Evolutionary conservation across 2,113 vertebrate genomes (phyloP).

Genomic region (Proteles cristata): DNA sequence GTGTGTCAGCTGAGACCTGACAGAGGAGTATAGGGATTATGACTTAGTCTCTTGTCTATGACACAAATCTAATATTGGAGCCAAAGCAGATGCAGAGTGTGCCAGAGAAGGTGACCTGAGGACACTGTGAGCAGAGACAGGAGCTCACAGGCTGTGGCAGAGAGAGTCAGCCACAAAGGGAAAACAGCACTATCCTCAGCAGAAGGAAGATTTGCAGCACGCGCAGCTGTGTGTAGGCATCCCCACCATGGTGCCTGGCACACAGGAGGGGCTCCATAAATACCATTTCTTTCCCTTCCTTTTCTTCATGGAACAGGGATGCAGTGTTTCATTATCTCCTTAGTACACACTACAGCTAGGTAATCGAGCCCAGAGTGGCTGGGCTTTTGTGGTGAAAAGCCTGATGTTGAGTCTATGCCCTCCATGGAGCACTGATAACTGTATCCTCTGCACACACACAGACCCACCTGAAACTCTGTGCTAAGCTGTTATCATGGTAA

Average conservation of each 20-base stretch:
- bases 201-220: neutral
- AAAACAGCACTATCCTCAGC: neutral
- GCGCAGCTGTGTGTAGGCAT: neutral
- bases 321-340: neutral
- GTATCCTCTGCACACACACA: neutral
- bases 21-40: neutral
- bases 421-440: neutral
- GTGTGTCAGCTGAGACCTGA: neutral
- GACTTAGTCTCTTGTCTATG: constrained; percentile 22
- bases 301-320: neutral
- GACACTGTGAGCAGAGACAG: neutral
- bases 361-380: neutral
- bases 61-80: neutral
- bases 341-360: neutral
- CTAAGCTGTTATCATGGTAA: constrained; percentile 74
- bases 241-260: neutral
- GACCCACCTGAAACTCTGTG: neutral
- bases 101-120: constrained; percentile 67
- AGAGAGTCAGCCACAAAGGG: neutral
- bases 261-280: constrained; percentile 10
- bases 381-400: constrained; percentile 47
- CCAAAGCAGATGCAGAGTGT: neutral
- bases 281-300: neutral
- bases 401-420: constrained; percentile 36
- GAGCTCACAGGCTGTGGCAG: neutral